These are phyloP conservation scores for Agrotis ipsilon DNA, from an alignment of 2,888 invertebrate species.

Conservation along the genomic window DNA sequence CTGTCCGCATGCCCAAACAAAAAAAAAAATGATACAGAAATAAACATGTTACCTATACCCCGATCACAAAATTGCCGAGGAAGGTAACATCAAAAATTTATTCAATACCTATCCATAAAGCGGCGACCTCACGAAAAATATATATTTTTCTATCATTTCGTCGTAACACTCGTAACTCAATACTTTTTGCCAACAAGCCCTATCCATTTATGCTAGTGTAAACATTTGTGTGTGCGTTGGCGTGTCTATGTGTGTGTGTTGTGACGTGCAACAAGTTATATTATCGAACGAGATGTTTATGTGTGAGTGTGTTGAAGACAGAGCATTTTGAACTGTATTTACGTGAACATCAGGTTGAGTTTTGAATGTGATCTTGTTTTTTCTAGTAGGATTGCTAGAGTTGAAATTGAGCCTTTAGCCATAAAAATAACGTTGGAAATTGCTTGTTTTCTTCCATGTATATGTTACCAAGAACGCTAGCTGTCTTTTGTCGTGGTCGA, in stretches of 20 bases:
- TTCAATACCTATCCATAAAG: constrained; percentile 54
- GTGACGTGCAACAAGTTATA: constrained; percentile 71
- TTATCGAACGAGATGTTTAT: constrained; percentile 66
- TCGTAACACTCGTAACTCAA: constrained; percentile 57
- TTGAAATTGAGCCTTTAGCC: constrained; percentile 10
- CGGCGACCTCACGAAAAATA: constrained; percentile 43
- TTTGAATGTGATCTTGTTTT: constrained; percentile 18
- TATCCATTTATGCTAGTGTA: constrained; percentile 56
- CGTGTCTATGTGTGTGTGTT: constrained; percentile 54
- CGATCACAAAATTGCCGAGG: constrained; percentile 33
- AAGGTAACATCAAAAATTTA: constrained; percentile 55
- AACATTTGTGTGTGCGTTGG: constrained; percentile 56
- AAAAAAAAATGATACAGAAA: constrained; percentile 4
- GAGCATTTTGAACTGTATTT: constrained; percentile 33
- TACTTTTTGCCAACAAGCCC: constrained; percentile 61
- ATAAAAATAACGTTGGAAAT: constrained; percentile 21
- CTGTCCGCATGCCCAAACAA: no score
- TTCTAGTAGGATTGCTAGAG: background rate
- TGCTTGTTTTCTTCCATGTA: constrained; percentile 19
- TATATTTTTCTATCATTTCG: constrained; percentile 55
- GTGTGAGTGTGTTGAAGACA: constrained; percentile 57
- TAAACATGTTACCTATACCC: background rate
- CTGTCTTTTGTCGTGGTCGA: constrained; percentile 62
- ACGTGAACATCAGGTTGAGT: accelerated
- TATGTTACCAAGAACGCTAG: constrained; percentile 46